A percentile compares a stretch with the other conserved stretches of the same genome.
Conservation (phyloP, 2,797 vertebrate genomes). For the Otolemur crassicaudatus region DNA sequence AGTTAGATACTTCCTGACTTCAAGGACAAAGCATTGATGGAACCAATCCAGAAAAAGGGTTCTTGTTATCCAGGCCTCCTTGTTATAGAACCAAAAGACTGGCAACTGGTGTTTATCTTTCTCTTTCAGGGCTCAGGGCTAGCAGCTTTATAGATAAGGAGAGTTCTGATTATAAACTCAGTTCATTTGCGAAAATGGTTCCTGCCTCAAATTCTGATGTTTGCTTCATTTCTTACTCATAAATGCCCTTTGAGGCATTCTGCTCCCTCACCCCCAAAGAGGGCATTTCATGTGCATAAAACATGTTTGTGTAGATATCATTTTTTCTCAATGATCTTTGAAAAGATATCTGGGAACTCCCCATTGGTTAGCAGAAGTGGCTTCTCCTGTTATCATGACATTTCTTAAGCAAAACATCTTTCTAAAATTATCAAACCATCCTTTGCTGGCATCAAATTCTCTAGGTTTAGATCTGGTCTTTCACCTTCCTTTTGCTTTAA, state of each 20-base stretch:
- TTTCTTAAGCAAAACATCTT: neutral
- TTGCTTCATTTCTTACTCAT: neutral
- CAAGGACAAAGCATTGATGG: neutral
- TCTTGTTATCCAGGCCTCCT: neutral
- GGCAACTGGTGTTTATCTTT: neutral
- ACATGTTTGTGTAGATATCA: no score
- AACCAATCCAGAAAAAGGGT: neutral
- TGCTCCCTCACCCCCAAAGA: neutral
- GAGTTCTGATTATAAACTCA: neutral
- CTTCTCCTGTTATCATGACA: neutral
- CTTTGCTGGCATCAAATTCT: neutral
- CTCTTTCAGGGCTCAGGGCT: neutral
- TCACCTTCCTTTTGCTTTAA: neutral
- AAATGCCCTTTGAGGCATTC: neutral
- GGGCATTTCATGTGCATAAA: neutral
- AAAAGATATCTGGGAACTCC: no score
- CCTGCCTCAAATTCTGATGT: neutral
- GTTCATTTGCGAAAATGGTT: neutral
- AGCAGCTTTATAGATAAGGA: neutral
- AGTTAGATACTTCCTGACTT: neutral
- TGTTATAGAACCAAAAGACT: neutral
- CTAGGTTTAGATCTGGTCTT: neutral
- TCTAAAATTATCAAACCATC: neutral
- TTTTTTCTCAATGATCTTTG: no score
- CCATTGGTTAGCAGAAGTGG: no score